Base-by-base conservation (phyloP, 2,797 vertebrate species). In the Urocyon cinereoargenteus region DNA sequence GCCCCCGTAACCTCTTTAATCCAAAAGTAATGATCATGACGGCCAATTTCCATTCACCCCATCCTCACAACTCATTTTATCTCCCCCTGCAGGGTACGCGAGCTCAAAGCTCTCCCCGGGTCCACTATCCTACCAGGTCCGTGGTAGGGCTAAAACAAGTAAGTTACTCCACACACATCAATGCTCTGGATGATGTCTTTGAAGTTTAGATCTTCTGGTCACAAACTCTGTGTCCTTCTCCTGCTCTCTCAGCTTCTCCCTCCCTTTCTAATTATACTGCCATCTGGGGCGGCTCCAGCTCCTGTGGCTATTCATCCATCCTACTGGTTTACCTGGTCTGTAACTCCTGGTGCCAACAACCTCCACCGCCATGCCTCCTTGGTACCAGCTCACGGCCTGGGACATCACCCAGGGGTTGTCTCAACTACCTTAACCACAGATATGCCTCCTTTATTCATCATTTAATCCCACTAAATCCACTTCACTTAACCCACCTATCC, bases 151-250 rank as follows among this genome's bases (percentile, higher is more conserved):
- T 55, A 5, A 19, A 19, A 28, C 7, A 16, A 70, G 14, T 1
- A 26, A 82, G 70, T 14, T 5, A 8, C 6, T 31, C 28, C 21
- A 1, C 34, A 1, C 2, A 15, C 1, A 21, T 4, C 4, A 55
- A 66, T 0, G 16, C 15, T 79, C 68, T 14, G 57, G 75, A 19
- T 34, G 22, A 68, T 40, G 10, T 73, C 49, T 49, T 57, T n/a
- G 2, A 86, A 81, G 28, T 45, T 62, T 7, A n/a, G 59, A 55
- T 10, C 18, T 31, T 59, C 62, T 9, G 45, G 36, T 26, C 66
- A 66, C 6, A 61, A 53, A 59, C 18, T 79, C 16, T 18, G 40
- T 55, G 53, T 53, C 45, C 19, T 36, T 59, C 62, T 66, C 16
- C 59, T 26, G 5, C 24, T 26, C 40, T 62, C 90, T 70, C n/a